Evolutionary conservation across 2,888 invertebrate species (phyloP).

Genomic region (Tupiocoris notatus): DNA sequence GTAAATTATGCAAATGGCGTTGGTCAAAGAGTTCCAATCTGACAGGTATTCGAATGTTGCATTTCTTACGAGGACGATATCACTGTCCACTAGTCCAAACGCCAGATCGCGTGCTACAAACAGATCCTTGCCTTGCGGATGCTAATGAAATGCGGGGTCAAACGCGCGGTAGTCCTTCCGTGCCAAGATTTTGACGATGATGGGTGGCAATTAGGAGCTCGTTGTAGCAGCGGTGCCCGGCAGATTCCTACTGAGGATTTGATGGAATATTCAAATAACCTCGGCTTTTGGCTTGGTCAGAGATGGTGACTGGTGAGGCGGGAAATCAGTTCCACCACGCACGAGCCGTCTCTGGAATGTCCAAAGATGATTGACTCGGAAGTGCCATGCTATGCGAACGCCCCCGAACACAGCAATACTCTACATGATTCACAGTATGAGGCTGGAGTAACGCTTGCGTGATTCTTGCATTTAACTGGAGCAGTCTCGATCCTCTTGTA

Average conservation of each 20-base stretch:
- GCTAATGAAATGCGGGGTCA: conserved; percentile 13
- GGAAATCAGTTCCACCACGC: conserved; percentile 12
- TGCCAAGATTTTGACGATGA: conserved; percentile 14
- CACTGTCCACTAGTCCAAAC: neutral
- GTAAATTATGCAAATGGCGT: neutral
- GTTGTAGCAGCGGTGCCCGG: neutral
- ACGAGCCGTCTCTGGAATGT: conserved; percentile 15
- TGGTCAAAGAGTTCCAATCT: neutral
- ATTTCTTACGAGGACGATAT: neutral
- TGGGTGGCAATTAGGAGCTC: conserved; percentile 20
- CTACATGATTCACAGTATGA: too few species aligned
- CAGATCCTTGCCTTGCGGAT: neutral
- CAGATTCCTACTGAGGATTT: conserved; percentile 5
- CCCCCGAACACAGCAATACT: too few species aligned
- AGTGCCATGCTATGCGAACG: neutral
- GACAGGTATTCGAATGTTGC: neutral
- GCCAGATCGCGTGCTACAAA: neutral
- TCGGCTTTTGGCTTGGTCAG: too few species aligned
- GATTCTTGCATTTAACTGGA: too few species aligned
- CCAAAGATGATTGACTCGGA: neutral
- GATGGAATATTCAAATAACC: conserved; percentile 13
- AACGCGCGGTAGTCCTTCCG: neutral
- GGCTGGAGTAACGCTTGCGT: too few species aligned
- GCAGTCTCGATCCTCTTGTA: too few species aligned
- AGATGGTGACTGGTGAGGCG: neutral